phyloP scores from a whole-genome alignment of 2,888 invertebrate genomes.

The Melanargia galathea region DNA sequence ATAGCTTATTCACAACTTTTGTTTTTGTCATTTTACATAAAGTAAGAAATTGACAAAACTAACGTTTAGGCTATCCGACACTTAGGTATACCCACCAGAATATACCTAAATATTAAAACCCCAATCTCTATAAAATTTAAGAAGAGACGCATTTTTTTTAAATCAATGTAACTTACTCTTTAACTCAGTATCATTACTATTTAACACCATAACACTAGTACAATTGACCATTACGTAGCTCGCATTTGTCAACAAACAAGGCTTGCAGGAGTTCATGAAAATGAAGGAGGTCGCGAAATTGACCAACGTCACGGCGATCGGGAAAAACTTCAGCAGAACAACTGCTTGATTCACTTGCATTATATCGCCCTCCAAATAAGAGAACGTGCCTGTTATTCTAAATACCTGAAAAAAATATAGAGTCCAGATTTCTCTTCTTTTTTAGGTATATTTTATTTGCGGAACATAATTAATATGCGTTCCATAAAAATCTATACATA shows the following conservation, averaged over 20 bases:
- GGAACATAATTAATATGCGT: too few species aligned
- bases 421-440: neutral
- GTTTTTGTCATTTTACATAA: too few species aligned
- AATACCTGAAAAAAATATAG: constrained; percentile 55
- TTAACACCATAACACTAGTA: constrained; percentile 51
- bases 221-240: constrained; percentile 59
- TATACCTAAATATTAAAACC: too few species aligned
- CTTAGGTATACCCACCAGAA: too few species aligned
- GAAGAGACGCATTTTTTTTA: neutral
- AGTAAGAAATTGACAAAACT: too few species aligned
- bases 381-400: constrained; percentile 65
- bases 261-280: constrained; percentile 58
- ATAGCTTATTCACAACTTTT: too few species aligned
- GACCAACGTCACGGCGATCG: constrained; percentile 63
- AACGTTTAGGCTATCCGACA: too few species aligned
- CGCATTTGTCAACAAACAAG: constrained; percentile 45
- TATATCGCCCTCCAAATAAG: constrained; percentile 70
- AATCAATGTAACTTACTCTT: constrained; percentile 50
- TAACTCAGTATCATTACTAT: constrained; percentile 43
- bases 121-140: neutral
- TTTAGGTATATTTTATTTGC: too few species aligned
- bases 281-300: constrained; percentile 68
- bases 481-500: too few species aligned
- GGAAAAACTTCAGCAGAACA: constrained; percentile 67
- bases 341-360: constrained; percentile 65